A percentile compares a stretch with the other conserved stretches of the same genome.
Evolutionary conservation across 1,140 invertebrate genomes (phyloP).

Genomic region (Atta texana): DNA sequence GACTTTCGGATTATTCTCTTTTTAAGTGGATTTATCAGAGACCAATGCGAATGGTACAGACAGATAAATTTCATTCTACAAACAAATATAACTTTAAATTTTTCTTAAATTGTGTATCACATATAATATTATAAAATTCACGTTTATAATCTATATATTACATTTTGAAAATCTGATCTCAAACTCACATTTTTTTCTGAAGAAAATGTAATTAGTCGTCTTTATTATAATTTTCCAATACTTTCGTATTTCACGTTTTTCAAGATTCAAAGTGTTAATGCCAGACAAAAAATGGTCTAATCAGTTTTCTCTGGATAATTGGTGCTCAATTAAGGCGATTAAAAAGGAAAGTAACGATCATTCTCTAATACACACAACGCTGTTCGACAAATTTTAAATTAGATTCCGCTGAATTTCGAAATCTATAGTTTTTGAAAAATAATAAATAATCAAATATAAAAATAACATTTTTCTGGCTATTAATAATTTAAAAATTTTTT

Average conservation of each 20-base stretch:
- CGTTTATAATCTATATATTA: neutral
- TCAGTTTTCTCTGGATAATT: constrained; percentile 10
- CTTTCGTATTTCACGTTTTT: constrained; percentile 13
- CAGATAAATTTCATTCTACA: constrained; percentile 3
- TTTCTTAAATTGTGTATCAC: neutral
- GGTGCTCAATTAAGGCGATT: constrained; percentile 3
- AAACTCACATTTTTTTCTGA: neutral
- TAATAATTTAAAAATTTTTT: neutral
- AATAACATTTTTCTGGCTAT: neutral
- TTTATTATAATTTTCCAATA: constrained; percentile 6
- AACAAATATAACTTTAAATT: neutral
- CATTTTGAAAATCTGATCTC: neutral
- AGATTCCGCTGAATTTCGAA: neutral
- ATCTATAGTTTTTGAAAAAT: neutral
- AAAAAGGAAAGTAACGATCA: neutral
- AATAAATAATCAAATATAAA: neutral
- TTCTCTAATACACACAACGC: neutral
- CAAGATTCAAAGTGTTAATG: constrained; percentile 9
- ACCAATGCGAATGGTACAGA: neutral
- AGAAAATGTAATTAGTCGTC: neutral
- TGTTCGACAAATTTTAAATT: constrained; percentile 2
- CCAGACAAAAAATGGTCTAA: constrained; percentile 13
- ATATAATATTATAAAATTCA: neutral
- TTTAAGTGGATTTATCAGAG: constrained; percentile 28
- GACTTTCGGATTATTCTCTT: neutral